phyloP scores from a whole-genome alignment of 1,140 invertebrate genomes.

The Ceratitis capitata region DNA sequence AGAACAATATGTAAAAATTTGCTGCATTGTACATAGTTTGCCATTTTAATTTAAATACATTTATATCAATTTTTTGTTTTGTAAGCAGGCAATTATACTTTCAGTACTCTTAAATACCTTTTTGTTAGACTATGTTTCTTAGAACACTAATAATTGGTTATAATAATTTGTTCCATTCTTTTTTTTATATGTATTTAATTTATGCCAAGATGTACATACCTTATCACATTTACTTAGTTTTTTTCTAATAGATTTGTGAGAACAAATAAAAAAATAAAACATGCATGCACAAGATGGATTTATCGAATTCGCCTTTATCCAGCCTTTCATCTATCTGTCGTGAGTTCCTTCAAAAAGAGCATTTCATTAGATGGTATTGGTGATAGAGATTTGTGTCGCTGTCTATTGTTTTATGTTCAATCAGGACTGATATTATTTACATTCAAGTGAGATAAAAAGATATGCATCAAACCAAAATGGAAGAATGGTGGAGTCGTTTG shows the following conservation, averaged over 20 bases:
- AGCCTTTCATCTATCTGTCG: too few species aligned
- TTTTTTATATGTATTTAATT: background rate
- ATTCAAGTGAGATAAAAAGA: too few species aligned
- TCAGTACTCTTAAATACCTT: background rate
- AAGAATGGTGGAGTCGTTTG: too few species aligned
- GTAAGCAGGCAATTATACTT: slow-evolving; percentile 20
- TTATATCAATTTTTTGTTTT: slow-evolving; percentile 2
- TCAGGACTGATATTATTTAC: too few species aligned
- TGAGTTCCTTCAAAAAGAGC: too few species aligned
- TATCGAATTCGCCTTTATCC: too few species aligned
- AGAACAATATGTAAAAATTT: background rate
- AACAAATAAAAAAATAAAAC: slow-evolving; percentile 1
- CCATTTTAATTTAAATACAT: background rate
- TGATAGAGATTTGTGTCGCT: too few species aligned
- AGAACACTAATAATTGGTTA: background rate
- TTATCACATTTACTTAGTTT: background rate
- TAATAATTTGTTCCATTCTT: background rate
- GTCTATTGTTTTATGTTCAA: too few species aligned
- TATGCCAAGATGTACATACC: background rate
- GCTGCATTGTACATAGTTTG: slow-evolving; percentile 29
- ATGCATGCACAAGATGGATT: too few species aligned
- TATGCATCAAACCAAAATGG: too few species aligned
- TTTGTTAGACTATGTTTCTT: background rate
- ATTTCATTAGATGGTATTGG: too few species aligned
- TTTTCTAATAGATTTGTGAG: background rate